Conservation (phyloP, 2,797 vertebrate species). For the Hemitrygon akajei region DNA sequence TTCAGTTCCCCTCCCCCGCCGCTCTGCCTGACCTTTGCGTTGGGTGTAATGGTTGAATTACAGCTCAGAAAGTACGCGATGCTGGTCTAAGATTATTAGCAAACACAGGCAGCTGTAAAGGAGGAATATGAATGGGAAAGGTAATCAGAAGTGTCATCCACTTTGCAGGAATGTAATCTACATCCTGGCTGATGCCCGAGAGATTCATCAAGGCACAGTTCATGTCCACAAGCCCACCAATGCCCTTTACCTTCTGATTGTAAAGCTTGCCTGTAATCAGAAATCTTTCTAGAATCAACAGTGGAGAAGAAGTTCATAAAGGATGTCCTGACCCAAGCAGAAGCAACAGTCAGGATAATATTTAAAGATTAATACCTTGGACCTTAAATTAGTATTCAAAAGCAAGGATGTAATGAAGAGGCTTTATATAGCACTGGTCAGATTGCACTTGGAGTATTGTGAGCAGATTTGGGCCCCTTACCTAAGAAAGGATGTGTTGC, state of each 20-base stretch:
- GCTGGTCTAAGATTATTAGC: conserved; percentile 32
- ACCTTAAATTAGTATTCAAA: too few species aligned
- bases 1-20: not conserved
- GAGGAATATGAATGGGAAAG: conserved; percentile 37
- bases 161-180: conserved; percentile 32
- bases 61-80: not conserved
- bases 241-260: not conserved
- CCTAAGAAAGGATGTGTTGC: too few species aligned
- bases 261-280: not conserved
- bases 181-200: conserved; percentile 15
- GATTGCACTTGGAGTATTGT: too few species aligned
- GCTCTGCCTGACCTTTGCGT: conserved; percentile 23
- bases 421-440: too few species aligned
- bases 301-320: conserved; percentile 19
- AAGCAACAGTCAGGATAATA: not conserved
- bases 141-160: conserved; percentile 30
- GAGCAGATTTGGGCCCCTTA: too few species aligned
- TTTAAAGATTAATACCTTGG: not conserved
- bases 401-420: too few species aligned
- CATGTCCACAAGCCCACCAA: not conserved
- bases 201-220: conserved; percentile 9
- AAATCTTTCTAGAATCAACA: conserved; percentile 23
- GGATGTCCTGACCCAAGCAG: conserved; percentile 17
- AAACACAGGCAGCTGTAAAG: conserved; percentile 35
- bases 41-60: conserved; percentile 29